These are phyloP conservation scores for Chrysomela aeneicollis DNA, from an alignment of 2,888 invertebrate genomes.

Conservation along the genomic window DNA sequence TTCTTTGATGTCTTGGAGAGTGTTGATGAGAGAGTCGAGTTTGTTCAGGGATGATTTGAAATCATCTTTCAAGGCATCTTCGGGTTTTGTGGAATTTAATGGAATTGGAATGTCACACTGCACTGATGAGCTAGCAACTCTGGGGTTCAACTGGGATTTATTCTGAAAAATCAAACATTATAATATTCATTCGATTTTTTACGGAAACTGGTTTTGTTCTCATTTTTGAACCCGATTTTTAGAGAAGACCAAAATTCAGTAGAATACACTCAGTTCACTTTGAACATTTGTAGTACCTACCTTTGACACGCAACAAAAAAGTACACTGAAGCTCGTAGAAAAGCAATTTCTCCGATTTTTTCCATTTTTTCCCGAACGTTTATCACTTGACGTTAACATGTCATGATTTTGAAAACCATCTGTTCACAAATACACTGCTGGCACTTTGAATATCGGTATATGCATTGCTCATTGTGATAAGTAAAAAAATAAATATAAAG, in stretches of 20 bases:
- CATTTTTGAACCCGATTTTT: too few relatives aligned
- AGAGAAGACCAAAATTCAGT: too few relatives aligned
- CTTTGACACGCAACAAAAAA: conserved; percentile 18
- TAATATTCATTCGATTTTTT: too few relatives aligned
- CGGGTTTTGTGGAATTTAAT: not conserved
- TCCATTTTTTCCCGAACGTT: not conserved
- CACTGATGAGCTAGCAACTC: conserved; percentile 7
- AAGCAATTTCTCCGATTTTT: conserved; percentile 4
- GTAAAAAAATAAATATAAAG: too few relatives aligned
- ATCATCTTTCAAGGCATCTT: not conserved
- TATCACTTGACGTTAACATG: conserved; percentile 4
- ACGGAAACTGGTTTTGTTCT: too few relatives aligned
- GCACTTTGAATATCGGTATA: too few relatives aligned
- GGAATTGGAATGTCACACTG: conserved; percentile 10
- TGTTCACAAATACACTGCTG: not conserved
- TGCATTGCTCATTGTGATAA: too few relatives aligned
- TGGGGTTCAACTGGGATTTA: not conserved
- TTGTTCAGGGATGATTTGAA: not conserved
- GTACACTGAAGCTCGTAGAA: not conserved
- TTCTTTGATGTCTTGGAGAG: not conserved
- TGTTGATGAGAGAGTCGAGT: not conserved
- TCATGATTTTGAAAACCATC: not conserved
- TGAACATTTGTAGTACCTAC: conserved; percentile 2
- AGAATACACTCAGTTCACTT: too few relatives aligned
- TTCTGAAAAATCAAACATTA: conserved; percentile 14